Base-by-base conservation (phyloP, 1,140 invertebrate species). In the Gryon sp. region DNA sequence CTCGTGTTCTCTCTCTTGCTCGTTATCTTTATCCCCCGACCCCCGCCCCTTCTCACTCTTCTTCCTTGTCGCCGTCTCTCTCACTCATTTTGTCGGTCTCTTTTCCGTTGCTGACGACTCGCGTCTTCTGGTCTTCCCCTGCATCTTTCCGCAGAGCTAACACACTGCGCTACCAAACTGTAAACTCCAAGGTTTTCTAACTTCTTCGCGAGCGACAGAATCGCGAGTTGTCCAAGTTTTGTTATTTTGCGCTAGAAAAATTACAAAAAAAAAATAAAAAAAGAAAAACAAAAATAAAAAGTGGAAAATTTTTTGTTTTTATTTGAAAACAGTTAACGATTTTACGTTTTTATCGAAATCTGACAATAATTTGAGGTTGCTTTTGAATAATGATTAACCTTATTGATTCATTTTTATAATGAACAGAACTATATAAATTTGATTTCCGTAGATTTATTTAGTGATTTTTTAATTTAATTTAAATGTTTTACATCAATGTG, bases 141-240 rank as follows among this genome's bases (percentile, higher is more conserved):
- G 73, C 79, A 69, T 80, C 79, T 81, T 81, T 80, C 72, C 74
- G 57, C 68, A 77, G 57, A 79, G 78, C 73, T 80, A 80, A 73
- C 59, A 80, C 82, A 78, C 79, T 65, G 72, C 76, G 41, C 78
- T 76, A 65, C 76, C 59, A 73, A 79, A 76, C 73, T 80, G 75
- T 80, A 75, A 83, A 83, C 81, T 83, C 76, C 76, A 72, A 79
- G 62, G 78, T 76, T 82, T n/a, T 80, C 80, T 68, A 78, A 83
- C 65, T 83, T 73, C 74, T 69, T 66, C 74, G n/a, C n/a, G 74
- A 82, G 76, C 69, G 68, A 81, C 68, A 66, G 72, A 69, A 69
- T 70, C 46, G 60, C 80, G 63, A 68, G 48, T 38, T 62, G 45
- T 24, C 43, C 34, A 78, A 60, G 70, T 73, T 22, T 65, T 53